A percentile compares a stretch with the other conserved stretches of the same genome.
Conservation (phyloP, 2,113 vertebrate species). For the Silurus meridionalis region DNA sequence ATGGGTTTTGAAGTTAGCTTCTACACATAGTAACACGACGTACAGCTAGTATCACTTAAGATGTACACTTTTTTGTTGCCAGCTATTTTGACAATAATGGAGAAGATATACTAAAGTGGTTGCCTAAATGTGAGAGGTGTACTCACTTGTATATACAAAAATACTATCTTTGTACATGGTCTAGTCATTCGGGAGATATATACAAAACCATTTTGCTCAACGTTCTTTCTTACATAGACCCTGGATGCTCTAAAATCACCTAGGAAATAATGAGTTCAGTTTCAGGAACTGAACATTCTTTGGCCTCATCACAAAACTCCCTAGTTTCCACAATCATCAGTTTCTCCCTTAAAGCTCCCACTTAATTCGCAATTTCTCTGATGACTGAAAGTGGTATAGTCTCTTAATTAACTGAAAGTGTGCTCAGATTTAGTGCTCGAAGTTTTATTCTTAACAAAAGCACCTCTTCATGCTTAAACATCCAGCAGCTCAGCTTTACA, state of each 20-base stretch:
- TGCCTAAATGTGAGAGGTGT: no score
- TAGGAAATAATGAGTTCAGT: slow-evolving; percentile 1
- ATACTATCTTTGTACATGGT: neutral
- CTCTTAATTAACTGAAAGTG: slow-evolving; percentile 39
- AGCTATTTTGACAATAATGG: no score
- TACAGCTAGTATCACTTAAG: no score
- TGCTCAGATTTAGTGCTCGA: slow-evolving; percentile 26
- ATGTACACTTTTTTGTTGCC: no score
- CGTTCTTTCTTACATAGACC: neutral
- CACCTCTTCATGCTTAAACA: slow-evolving; percentile 38
- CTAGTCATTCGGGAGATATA: neutral
- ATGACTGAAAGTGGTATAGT: slow-evolving; percentile 16
- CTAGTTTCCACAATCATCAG: slow-evolving; percentile 34
- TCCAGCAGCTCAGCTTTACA: slow-evolving; percentile 44
- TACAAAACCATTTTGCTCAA: neutral
- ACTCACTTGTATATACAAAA: no score
- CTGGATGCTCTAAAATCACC: neutral
- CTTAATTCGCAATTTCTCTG: slow-evolving; percentile 5
- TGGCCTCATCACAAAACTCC: slow-evolving; percentile 17
- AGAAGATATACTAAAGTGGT: no score
- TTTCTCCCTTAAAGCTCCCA: slow-evolving; percentile 10
- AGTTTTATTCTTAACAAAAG: slow-evolving; percentile 47
- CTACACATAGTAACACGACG: no score
- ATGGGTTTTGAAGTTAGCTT: no score
- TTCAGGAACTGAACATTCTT: slow-evolving; percentile 30